phyloP scores from a whole-genome alignment of 2,888 invertebrate species.

The Vandiemenella viatica region DNA sequence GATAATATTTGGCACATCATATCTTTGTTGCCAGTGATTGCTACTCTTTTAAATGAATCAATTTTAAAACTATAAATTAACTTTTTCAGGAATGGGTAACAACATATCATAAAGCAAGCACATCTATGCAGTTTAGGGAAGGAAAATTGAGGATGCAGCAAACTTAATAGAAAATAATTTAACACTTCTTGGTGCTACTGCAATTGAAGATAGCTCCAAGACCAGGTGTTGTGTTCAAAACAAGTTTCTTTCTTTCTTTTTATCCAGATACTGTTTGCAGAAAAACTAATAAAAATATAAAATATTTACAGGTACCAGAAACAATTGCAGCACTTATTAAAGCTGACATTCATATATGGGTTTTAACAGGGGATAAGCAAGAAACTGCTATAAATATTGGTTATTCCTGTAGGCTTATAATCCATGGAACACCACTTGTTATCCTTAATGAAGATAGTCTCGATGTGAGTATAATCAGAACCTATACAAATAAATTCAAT shows the following conservation, averaged over 20 bases:
- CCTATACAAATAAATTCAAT: neutral
- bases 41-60: neutral
- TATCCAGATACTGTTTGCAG: too few relatives aligned
- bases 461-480: slow-evolving; percentile 73
- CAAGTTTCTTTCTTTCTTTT: too few relatives aligned
- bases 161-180: slow-evolving; percentile 84
- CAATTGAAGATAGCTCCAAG: slow-evolving; percentile 94
- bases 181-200: slow-evolving; percentile 81
- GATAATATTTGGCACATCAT: too few relatives aligned
- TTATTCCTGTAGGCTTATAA: slow-evolving; percentile 78
- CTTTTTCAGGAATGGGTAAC: slow-evolving; percentile 59
- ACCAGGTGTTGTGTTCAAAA: slow-evolving; percentile 31
- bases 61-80: neutral
- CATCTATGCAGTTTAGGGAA: slow-evolving; percentile 73
- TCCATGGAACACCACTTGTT: slow-evolving; percentile 70
- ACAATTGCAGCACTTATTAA: slow-evolving; percentile 82
- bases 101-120: slow-evolving; percentile 72
- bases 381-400: slow-evolving; percentile 99
- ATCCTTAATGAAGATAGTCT: slow-evolving; percentile 81
- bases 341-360: slow-evolving; percentile 94
- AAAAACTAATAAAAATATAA: too few relatives aligned
- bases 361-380: slow-evolving; percentile 97
- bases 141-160: slow-evolving; percentile 81
- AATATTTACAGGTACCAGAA: slow-evolving; percentile 68
- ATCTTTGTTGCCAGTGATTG: neutral